Evolutionary conservation across 2,797 vertebrate genomes (phyloP), one percentile per base, ranked within the genome.

Genomic region (Hephaestus fuliginosus): DNA sequence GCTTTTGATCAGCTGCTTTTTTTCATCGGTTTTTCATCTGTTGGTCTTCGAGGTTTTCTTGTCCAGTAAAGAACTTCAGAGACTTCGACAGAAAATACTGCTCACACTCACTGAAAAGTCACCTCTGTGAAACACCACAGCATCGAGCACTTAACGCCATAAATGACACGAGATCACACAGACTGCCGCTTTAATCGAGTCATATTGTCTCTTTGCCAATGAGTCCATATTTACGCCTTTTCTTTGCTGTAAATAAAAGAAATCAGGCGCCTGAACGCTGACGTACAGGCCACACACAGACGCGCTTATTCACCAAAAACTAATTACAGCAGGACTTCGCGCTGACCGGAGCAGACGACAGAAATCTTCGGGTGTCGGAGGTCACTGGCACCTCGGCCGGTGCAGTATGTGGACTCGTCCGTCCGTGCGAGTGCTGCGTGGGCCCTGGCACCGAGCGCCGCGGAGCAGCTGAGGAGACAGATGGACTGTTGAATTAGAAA

Each of bases 391-490:
- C 52, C 22, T 46, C 25, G 55, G 65, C 49, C 70, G 62, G 44
- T 60, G 36, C 68, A 69, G 76, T 39, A 62, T 75, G 56, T 64
- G 22, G 77, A 74, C 70, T 74, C 25, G 1, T 80, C 60, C 62
- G 33, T 70, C 80, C 58, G 58, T 77, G 70, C 61, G 74, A 81
- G 76, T 74, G 68, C 72, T 78, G 79, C 57, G 62, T 84, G 86
- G 83, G 83, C 74, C 39, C 48, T 76, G 76, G 86, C 89, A 70
- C 67, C 9, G 43, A 14, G 49, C 13, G 1, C 52, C 3, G 69
- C 83, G 13, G 82, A 89, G 85, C 85, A 79, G 79, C 86, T 81
- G 82, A 90, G 81, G 49, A 70, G 70, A 81, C 91, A 93, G 93
- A 93, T 91, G 91, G 92, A 78, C 71, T 22, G 82, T 64, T 51